phyloP scores from a whole-genome alignment of 2,888 invertebrate species.

The Helleia helle region DNA sequence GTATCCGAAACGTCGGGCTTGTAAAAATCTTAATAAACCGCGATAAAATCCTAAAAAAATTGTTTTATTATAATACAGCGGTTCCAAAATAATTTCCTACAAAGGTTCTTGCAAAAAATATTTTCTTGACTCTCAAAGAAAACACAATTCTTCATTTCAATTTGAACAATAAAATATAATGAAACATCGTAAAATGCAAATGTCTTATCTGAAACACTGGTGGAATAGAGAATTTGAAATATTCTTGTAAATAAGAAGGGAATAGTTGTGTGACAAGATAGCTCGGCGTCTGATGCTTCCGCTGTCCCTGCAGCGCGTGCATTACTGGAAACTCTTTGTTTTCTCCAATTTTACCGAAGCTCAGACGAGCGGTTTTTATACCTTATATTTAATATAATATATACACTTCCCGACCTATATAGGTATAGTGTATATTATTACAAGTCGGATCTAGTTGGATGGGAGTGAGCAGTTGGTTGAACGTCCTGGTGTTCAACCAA shows the following conservation, averaged over 20 bases:
- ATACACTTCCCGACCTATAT: too few relatives aligned
- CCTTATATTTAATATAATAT: too few relatives aligned
- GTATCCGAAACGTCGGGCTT: too few relatives aligned
- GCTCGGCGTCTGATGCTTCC: slow-evolving; percentile 47
- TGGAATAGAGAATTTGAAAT: not conserved
- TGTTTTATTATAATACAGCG: too few relatives aligned
- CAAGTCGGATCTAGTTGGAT: too few relatives aligned
- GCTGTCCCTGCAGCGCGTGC: slow-evolving; percentile 37
- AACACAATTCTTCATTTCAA: not conserved
- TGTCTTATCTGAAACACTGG: not conserved
- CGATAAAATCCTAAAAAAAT: too few relatives aligned
- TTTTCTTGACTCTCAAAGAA: not conserved
- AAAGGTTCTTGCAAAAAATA: too few relatives aligned
- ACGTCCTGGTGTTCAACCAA: too few relatives aligned
- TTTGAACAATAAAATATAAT: not conserved
- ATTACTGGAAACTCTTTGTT: slow-evolving; percentile 53
- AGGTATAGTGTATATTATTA: too few relatives aligned
- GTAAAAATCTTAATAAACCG: too few relatives aligned
- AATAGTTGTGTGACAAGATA: slow-evolving; percentile 59
- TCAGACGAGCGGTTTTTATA: slow-evolving; percentile 28
- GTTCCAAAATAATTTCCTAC: too few relatives aligned
- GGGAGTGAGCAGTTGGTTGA: too few relatives aligned
- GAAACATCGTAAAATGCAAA: not conserved
- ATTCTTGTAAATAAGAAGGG: slow-evolving; percentile 15
- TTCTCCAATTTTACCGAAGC: slow-evolving; percentile 30